Conservation (phyloP, 2,113 vertebrate species). For the Riparia riparia region DNA sequence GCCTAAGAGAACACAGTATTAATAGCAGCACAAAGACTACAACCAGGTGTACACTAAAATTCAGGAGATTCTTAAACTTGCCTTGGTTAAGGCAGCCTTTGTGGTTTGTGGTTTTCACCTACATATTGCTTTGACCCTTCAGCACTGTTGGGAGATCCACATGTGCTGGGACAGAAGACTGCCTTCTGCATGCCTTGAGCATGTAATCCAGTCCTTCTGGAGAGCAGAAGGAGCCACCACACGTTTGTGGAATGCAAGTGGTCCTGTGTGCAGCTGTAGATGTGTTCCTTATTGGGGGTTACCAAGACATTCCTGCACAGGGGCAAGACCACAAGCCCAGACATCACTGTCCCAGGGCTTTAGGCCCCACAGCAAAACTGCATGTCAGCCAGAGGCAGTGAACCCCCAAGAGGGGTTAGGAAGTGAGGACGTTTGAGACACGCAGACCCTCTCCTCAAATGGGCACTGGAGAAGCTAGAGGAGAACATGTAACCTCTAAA, state of each 20-base stretch:
- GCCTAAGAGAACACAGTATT: background rate
- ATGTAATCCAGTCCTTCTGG: background rate
- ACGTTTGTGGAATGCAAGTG: background rate
- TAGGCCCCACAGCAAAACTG: background rate
- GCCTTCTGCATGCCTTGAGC: background rate
- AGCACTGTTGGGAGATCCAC: background rate
- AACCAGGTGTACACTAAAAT: background rate
- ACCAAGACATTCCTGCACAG: background rate
- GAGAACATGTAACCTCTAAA: background rate
- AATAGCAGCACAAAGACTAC: background rate
- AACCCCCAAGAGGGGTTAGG: rapidly evolving
- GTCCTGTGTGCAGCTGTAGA: background rate
- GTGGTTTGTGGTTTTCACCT: background rate
- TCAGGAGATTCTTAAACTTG: background rate
- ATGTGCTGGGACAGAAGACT: background rate
- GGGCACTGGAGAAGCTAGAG: background rate
- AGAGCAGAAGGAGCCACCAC: background rate
- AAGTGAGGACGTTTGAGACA: background rate
- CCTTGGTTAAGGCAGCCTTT: background rate
- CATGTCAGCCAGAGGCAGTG: background rate
- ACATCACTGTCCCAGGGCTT: background rate
- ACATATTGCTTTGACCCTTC: background rate
- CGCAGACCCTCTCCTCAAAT: background rate
- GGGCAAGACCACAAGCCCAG: background rate
- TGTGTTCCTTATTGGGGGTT: background rate